These are phyloP conservation scores for Ctenomys sociabilis DNA, from an alignment of 2,113 vertebrate genomes.

Conservation along the genomic window DNA sequence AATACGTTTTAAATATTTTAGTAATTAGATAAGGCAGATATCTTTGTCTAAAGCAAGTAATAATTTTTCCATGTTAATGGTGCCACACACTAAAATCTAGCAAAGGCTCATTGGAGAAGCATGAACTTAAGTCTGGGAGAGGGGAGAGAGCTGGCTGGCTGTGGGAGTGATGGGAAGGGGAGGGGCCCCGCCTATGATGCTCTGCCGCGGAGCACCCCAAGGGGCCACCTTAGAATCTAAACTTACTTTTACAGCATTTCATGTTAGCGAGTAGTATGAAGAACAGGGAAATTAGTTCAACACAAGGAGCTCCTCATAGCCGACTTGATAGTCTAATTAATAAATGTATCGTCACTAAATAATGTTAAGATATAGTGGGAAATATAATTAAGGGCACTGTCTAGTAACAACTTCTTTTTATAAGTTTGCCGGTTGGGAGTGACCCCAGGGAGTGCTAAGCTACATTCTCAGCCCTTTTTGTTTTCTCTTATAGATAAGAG, in stretches of 20 bases:
- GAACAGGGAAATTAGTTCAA: background rate
- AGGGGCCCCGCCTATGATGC: background rate
- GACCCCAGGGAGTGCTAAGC: background rate
- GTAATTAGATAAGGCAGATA: background rate
- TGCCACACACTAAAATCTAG: background rate
- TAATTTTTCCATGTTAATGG: background rate
- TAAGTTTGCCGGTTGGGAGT: background rate
- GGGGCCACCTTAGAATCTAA: background rate
- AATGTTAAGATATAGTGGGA: background rate
- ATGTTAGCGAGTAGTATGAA: background rate
- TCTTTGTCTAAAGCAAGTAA: background rate
- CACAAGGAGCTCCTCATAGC: background rate
- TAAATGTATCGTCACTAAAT: background rate
- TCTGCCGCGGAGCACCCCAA: background rate
- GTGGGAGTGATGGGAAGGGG: too few species aligned
- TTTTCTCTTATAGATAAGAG: background rate
- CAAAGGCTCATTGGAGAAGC: background rate
- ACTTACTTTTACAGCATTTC: background rate
- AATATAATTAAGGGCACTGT: background rate
- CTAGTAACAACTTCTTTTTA: background rate
- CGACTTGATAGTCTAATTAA: background rate
- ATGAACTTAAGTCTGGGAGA: background rate
- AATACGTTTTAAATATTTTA: conserved; percentile 15
- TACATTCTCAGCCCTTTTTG: background rate
- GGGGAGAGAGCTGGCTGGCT: fast-evolving